These are phyloP conservation scores for Sebastes reedi DNA, from an alignment of 2,797 vertebrate species.

Conservation along the genomic window DNA sequence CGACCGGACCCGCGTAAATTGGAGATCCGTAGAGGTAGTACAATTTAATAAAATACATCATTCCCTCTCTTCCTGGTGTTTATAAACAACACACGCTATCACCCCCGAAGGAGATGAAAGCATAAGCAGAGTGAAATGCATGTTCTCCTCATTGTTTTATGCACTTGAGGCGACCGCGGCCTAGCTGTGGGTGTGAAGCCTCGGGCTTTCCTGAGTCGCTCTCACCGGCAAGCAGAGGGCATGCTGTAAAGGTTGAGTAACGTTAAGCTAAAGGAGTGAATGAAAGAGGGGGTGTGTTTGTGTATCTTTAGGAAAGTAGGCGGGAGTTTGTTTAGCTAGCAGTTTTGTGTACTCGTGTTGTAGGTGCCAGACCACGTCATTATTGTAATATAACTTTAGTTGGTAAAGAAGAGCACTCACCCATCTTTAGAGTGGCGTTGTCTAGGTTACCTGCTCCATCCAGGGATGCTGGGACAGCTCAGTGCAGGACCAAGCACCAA, in stretches of 20 bases:
- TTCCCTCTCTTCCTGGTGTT: not conserved
- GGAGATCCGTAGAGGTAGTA: slow-evolving; percentile 75
- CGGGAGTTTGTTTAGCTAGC: slow-evolving; percentile 74
- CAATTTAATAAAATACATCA: slow-evolving; percentile 32
- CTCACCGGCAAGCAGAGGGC: slow-evolving; percentile 8
- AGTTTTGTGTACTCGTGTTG: not conserved
- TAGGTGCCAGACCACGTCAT: not conserved
- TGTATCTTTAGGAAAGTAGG: slow-evolving; percentile 81
- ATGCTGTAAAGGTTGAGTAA: slow-evolving; percentile 19
- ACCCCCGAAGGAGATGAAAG: not conserved
- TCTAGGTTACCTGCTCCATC: not conserved
- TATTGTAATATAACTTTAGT: not conserved
- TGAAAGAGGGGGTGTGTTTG: slow-evolving; percentile 83
- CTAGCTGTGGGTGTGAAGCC: slow-evolving; percentile 57
- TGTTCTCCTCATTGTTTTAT: not conserved
- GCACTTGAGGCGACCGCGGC: slow-evolving; percentile 45
- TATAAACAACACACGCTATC: not conserved
- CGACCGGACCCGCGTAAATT: slow-evolving; percentile 82
- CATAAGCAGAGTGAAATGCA: slow-evolving; percentile 9
- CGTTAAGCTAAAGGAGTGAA: slow-evolving; percentile 45
- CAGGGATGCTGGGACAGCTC: not conserved
- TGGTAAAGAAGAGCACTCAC: not conserved
- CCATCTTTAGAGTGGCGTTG: not conserved
- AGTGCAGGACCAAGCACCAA: not conserved
- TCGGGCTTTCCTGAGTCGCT: slow-evolving; percentile 44